These are phyloP conservation scores for Zosterops borbonicus DNA, from an alignment of 2,113 vertebrate species.

Conservation along the genomic window DNA sequence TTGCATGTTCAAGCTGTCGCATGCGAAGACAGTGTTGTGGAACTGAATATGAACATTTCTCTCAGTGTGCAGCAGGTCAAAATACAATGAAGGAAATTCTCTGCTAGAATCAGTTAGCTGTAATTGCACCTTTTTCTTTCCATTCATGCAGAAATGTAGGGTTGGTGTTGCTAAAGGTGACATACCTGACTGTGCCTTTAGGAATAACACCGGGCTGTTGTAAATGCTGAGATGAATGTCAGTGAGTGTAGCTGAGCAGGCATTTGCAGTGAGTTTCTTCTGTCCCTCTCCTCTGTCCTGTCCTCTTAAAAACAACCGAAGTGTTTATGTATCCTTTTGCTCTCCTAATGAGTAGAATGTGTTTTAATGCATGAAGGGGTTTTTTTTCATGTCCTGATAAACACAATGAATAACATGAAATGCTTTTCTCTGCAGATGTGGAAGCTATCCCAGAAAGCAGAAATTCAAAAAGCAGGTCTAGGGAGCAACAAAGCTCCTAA, in stretches of 20 bases:
- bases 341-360: conserved; percentile 34
- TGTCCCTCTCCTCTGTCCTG: conserved; percentile 23
- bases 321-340: conserved; percentile 7
- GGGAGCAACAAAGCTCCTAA: conserved; percentile 96
- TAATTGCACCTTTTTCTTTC: not conserved
- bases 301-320: not conserved
- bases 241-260: not conserved
- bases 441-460: conserved; percentile 91
- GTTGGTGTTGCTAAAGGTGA: not conserved
- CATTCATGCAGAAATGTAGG: not conserved
- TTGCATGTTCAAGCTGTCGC: conserved; percentile 61
- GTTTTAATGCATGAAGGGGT: conserved; percentile 48
- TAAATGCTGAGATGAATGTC: not conserved
- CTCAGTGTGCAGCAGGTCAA: not conserved
- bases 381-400: conserved; percentile 59
- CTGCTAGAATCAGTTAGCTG: not conserved
- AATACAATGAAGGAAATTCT: not conserved
- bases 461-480: conserved; percentile 96
- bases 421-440: conserved; percentile 99
- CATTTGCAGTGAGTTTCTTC: not conserved
- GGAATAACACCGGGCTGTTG: not conserved
- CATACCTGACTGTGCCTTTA: not conserved
- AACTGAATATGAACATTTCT: not conserved
- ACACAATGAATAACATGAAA: conserved; percentile 82
- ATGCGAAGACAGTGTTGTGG: conserved; percentile 64